Percentiles rank a stretch among this genome's conserved stretches.
phyloP scores from a whole-genome alignment of 2,113 vertebrate genomes.

The Pachycephala philippinensis region DNA sequence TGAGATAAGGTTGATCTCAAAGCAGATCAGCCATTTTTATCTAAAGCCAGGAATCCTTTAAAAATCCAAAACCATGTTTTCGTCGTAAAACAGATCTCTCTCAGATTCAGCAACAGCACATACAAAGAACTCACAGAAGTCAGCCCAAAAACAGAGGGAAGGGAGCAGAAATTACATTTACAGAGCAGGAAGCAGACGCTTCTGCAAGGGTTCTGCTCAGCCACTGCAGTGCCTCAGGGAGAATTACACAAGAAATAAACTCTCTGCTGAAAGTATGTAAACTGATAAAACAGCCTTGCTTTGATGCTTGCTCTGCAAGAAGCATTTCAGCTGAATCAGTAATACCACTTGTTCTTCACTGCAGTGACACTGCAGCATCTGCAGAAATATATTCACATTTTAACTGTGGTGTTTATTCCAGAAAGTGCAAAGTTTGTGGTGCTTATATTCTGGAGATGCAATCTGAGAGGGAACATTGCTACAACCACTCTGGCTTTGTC shows the following conservation, averaged over 20 bases:
- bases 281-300: slow-evolving; percentile 64
- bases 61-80: not conserved
- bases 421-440: not conserved
- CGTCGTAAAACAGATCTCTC: not conserved
- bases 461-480: not conserved
- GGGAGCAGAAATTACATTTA: slow-evolving; percentile 11
- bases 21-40: not conserved
- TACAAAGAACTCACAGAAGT: not conserved
- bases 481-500: not conserved
- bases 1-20: not conserved
- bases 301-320: slow-evolving; percentile 58
- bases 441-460: not conserved
- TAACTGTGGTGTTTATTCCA: slow-evolving; percentile 9
- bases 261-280: slow-evolving; percentile 47
- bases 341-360: not conserved
- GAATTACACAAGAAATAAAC: slow-evolving; percentile 57
- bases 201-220: slow-evolving; percentile 11
- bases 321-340: slow-evolving; percentile 56
- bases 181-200: slow-evolving; percentile 33
- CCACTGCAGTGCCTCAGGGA: not conserved
- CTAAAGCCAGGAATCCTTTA: not conserved
- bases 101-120: not conserved
- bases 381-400: slow-evolving; percentile 24
- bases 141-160: not conserved
- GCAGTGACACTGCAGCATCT: not conserved